Evolutionary conservation across 2,797 vertebrate genomes (phyloP).

Genomic region (Sandelia bainsii): DNA sequence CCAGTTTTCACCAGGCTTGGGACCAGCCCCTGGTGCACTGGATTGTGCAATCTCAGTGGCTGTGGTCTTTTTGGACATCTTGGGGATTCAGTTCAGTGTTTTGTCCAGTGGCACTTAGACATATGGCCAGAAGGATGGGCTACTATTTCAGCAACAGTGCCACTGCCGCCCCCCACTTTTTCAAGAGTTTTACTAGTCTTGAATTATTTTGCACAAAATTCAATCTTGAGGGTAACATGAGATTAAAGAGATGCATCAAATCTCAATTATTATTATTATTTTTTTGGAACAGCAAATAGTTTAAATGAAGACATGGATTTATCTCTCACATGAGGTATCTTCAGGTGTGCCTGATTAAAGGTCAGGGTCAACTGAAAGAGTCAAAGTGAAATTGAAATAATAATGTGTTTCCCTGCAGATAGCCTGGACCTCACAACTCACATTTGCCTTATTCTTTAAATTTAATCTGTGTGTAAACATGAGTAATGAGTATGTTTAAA

Average conservation of each 20-base stretch:
- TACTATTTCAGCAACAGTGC: too few relatives aligned
- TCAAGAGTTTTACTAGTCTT: not conserved
- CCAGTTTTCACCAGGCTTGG: too few relatives aligned
- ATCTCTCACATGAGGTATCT: slow-evolving; percentile 5
- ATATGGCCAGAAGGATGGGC: too few relatives aligned
- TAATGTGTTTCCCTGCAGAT: not conserved
- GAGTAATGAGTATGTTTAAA: slow-evolving; percentile 3
- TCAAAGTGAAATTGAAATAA: slow-evolving; percentile 6
- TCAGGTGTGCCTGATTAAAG: slow-evolving; percentile 1
- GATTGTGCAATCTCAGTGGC: too few relatives aligned
- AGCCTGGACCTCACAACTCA: not conserved
- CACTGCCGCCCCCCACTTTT: too few relatives aligned
- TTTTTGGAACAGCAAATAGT: slow-evolving; percentile 13
- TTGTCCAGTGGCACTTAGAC: too few relatives aligned
- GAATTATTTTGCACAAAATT: not conserved
- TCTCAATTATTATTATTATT: not conserved
- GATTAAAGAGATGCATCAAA: not conserved
- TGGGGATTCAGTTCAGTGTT: not conserved
- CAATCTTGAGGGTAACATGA: not conserved
- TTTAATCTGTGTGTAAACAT: not conserved
- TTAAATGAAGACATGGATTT: not conserved
- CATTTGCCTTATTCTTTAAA: not conserved
- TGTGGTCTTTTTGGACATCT: too few relatives aligned
- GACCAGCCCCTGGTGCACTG: too few relatives aligned
- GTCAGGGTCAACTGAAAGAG: not conserved